Conservation (phyloP, 1,140 invertebrate genomes). For the Patella vulgata region DNA sequence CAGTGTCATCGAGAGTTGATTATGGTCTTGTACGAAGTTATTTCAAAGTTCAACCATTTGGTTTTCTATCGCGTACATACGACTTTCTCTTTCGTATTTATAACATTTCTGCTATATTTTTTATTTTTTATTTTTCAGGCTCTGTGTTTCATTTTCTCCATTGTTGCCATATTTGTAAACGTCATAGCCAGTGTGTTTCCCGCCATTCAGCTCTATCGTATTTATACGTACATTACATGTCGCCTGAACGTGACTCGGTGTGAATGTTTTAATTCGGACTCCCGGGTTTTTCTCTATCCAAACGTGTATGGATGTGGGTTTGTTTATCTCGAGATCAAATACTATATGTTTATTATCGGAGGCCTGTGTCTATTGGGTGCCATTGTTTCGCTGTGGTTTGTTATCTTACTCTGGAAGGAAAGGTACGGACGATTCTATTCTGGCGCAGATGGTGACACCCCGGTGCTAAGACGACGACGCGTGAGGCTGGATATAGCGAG, state of each 20-base stretch:
- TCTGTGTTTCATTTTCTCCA: conserved; percentile 35
- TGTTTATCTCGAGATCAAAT: conserved; percentile 27
- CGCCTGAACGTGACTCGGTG: conserved; percentile 5
- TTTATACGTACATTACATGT: conserved; percentile 33
- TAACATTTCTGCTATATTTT: no score
- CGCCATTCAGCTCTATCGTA: conserved; percentile 32
- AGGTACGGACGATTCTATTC: conserved; percentile 35
- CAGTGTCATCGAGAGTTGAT: no score
- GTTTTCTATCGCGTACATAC: no score
- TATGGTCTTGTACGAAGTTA: no score
- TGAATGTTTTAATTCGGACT: conserved; percentile 12
- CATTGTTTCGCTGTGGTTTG: conserved; percentile 29
- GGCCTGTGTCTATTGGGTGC: conserved; percentile 28
- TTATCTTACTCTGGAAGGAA: conserved; percentile 32
- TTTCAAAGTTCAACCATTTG: no score
- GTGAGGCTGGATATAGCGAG: no score
- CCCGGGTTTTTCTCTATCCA: conserved; percentile 15
- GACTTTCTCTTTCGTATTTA: no score
- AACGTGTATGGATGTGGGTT: conserved; percentile 14
- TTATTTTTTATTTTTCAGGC: conserved; percentile 23
- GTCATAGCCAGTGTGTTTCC: conserved; percentile 38
- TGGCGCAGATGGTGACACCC: conserved; percentile 6
- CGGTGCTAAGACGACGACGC: no score
- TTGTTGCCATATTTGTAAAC: conserved; percentile 31
- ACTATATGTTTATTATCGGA: conserved; percentile 28